Conservation (phyloP, 2,797 vertebrate genomes). For the Sphenodon punctatus region DNA sequence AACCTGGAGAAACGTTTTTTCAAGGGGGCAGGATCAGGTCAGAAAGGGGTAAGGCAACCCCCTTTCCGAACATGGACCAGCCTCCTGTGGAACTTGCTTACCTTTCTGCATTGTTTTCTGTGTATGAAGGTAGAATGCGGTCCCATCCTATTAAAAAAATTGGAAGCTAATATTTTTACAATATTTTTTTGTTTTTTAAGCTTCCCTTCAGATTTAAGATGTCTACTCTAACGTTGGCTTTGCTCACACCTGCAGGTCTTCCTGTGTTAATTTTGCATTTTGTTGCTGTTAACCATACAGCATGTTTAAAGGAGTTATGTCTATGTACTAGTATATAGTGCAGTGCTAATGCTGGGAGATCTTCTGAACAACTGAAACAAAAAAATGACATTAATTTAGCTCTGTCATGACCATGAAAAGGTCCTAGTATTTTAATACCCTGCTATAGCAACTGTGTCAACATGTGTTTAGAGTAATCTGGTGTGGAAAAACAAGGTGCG, state of each 20-base stretch:
- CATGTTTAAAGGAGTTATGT: conserved; percentile 3
- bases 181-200: not conserved
- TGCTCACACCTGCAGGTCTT: not conserved
- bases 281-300: conserved; percentile 12
- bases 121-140: not conserved
- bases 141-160: not conserved
- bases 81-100: not conserved
- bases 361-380: conserved; percentile 8
- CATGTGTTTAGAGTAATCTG: not conserved
- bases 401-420: conserved; percentile 14
- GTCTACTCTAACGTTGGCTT: not conserved
- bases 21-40: too few species aligned
- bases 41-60: too few species aligned
- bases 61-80: too few species aligned
- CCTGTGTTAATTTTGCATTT: conserved; percentile 19
- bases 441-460: not conserved
- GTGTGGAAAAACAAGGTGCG: not conserved
- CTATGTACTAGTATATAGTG: conserved; percentile 28
- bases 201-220: accelerated
- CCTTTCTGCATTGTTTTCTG: not conserved
- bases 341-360: conserved; percentile 21
- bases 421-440: not conserved
- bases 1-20: too few species aligned
- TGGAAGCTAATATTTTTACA: not conserved
- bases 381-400: not conserved